A percentile compares a stretch with the other conserved stretches of the same genome.
Conservation (phyloP, 2,797 vertebrate genomes). For the Ciconia nigra region DNA sequence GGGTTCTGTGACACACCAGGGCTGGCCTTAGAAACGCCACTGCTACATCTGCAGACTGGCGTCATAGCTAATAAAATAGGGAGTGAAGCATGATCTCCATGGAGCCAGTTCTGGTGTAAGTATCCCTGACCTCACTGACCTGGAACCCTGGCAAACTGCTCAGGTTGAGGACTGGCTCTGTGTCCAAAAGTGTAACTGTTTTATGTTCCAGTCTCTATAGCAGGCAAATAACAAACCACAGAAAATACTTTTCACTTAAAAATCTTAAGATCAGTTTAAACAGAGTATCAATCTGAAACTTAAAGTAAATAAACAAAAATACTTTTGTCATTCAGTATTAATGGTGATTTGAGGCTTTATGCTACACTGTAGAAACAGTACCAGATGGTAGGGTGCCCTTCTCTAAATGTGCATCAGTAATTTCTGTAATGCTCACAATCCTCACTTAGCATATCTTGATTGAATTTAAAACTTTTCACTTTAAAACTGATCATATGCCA, state of each 20-base stretch:
- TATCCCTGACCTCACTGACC: not conserved
- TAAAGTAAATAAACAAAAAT: not conserved
- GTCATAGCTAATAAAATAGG: not conserved
- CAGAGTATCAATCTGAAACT: not conserved
- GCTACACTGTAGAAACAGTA: not conserved
- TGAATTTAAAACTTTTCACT: not conserved
- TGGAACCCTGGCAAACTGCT: not conserved
- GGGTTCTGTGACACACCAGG: not conserved
- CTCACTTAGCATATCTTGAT: not conserved
- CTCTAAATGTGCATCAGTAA: not conserved
- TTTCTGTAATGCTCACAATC: not conserved
- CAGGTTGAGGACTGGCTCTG: not conserved
- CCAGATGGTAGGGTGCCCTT: accelerated
- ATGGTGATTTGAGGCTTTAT: not conserved
- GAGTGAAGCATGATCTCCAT: not conserved
- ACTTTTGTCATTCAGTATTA: not conserved
- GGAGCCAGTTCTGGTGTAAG: not conserved
- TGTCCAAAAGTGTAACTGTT: not conserved
- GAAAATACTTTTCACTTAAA: not conserved
- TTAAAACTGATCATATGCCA: not conserved
- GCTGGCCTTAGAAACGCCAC: not conserved
- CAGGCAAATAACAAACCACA: not conserved
- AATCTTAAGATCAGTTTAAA: not conserved
- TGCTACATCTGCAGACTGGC: not conserved
- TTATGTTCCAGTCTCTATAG: not conserved